phyloP scores from a whole-genome alignment of 2,888 invertebrate genomes.

The Lacanobia wlatinum region DNA sequence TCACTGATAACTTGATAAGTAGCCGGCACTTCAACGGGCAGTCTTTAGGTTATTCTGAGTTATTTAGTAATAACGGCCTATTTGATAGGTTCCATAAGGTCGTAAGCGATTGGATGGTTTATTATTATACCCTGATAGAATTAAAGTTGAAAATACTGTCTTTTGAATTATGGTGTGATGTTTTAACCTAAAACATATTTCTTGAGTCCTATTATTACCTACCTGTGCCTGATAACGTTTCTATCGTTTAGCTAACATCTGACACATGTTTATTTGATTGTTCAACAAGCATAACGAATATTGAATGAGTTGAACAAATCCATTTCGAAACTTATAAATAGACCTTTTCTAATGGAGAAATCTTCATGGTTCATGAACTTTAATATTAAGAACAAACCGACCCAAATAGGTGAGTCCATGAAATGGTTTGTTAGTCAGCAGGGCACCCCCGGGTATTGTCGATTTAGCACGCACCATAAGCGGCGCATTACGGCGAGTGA shows the following conservation, averaged over 20 bases:
- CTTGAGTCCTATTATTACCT: neutral
- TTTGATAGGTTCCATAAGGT: neutral
- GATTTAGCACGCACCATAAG: conserved; percentile 90
- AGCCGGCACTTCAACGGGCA: conserved; percentile 9
- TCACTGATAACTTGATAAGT: conserved; percentile 48
- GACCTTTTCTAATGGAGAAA: conserved; percentile 53
- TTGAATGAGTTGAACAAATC: conserved; percentile 37
- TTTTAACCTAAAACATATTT: conserved; percentile 4
- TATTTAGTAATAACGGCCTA: neutral
- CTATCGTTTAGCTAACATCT: neutral
- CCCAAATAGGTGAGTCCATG: conserved; percentile 79
- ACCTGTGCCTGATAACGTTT: neutral
- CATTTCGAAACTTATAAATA: conserved; percentile 50
- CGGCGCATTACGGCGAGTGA: conserved; percentile 79
- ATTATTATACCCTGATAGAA: neutral
- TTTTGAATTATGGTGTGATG: neutral
- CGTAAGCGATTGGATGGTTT: neutral
- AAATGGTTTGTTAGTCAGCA: conserved; percentile 81
- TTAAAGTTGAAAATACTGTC: conserved; percentile 6
- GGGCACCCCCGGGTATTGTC: conserved; percentile 84
- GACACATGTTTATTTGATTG: conserved; percentile 23
- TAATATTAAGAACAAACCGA: conserved; percentile 80
- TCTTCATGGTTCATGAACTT: conserved; percentile 74
- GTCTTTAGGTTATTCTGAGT: conserved; percentile 2
- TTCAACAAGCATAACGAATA: conserved; percentile 49